phyloP scores from a whole-genome alignment of 2,113 vertebrate species.

The Apaloderma vittatum region DNA sequence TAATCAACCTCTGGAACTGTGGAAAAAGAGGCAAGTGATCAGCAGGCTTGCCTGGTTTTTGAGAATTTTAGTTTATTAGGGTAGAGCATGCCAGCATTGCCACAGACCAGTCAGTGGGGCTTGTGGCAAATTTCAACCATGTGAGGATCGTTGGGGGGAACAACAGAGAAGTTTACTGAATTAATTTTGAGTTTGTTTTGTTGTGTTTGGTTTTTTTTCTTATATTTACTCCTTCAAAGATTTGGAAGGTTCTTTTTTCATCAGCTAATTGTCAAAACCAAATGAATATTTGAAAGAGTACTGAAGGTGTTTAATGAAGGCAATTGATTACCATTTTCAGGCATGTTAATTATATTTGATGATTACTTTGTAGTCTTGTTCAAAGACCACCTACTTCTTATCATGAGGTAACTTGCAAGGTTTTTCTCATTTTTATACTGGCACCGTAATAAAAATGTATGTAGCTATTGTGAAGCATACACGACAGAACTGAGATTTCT shows the following conservation, averaged over 20 bases:
- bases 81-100: background rate
- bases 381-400: constrained; percentile 36
- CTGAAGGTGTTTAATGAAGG: constrained; percentile 25
- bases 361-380: constrained; percentile 55
- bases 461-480: background rate
- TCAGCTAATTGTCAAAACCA: constrained; percentile 17
- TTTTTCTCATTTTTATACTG: background rate
- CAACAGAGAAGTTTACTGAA: background rate
- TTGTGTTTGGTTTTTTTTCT: background rate
- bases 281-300: background rate
- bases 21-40: background rate
- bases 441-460: background rate
- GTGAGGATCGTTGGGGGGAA: background rate
- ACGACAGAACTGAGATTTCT: background rate
- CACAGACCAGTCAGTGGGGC: background rate
- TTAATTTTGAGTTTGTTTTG: background rate
- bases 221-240: background rate
- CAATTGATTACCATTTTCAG: constrained; percentile 27
- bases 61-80: background rate
- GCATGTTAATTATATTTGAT: background rate
- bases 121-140: background rate
- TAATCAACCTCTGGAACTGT: background rate
- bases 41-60: background rate
- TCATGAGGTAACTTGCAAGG: background rate
- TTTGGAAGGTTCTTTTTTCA: constrained; percentile 14